These are phyloP conservation scores for Globodera ellingtonae DNA, from an alignment of 1,140 invertebrate species.

Conservation along the genomic window DNA sequence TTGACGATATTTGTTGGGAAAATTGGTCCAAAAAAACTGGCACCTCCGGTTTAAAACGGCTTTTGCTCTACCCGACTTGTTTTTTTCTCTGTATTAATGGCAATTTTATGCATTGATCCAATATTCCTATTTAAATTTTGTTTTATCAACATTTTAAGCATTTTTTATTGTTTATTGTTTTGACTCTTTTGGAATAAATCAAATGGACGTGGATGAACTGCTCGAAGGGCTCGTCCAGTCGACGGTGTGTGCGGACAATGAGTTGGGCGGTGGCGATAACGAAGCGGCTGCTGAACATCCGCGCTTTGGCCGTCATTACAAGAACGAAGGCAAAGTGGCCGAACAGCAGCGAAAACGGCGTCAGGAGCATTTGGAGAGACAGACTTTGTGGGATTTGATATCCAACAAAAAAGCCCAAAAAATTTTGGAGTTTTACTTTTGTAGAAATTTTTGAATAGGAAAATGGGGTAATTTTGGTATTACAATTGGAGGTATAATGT, in stretches of 20 bases:
- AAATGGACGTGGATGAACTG: background rate
- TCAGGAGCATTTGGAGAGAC: background rate
- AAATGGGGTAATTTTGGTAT: background rate
- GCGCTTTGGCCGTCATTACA: background rate
- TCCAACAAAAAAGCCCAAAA: background rate
- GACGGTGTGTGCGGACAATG: background rate
- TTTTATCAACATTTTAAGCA: too few species aligned
- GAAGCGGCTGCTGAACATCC: background rate
- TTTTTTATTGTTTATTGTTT: too few species aligned
- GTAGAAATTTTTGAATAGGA: background rate
- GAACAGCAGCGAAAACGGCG: slow-evolving; percentile 13
- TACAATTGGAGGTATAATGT: background rate
- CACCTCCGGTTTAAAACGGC: too few species aligned
- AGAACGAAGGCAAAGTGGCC: slow-evolving; percentile 17
- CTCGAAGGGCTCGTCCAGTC: background rate
- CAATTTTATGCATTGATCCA: too few species aligned
- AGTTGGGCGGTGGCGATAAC: background rate
- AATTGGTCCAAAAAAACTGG: too few species aligned
- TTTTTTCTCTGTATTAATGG: too few species aligned
- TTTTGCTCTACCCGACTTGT: too few species aligned
- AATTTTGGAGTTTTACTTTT: background rate
- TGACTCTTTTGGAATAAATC: too few species aligned
- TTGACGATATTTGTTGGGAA: too few species aligned
- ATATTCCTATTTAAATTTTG: too few species aligned
- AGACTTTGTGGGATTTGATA: background rate